These are phyloP conservation scores for Prosopocoilus inquinatus DNA, from an alignment of 2,888 invertebrate genomes.

Conservation along the genomic window DNA sequence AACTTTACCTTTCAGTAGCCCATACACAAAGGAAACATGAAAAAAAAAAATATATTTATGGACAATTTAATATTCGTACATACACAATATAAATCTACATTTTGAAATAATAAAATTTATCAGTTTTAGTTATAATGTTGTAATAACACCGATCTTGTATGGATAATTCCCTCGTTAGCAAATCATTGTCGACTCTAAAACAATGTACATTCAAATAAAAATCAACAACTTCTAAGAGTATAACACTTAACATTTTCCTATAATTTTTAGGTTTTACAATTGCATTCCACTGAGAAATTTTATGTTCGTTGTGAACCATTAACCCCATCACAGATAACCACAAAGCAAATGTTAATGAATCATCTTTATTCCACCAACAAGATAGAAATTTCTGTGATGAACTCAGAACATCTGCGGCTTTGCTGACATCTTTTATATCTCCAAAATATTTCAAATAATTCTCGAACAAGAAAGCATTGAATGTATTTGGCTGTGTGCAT, in stretches of 20 bases:
- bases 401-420: slow-evolving; percentile 67
- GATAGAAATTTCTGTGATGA: slow-evolving; percentile 66
- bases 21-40: too few species aligned
- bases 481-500: slow-evolving; percentile 63
- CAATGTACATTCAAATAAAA: slow-evolving; percentile 5
- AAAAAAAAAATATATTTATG: too few species aligned
- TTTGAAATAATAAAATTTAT: slow-evolving; percentile 30
- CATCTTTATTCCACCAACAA: slow-evolving; percentile 58
- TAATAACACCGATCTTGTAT: slow-evolving; percentile 38
- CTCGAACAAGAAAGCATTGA: slow-evolving; percentile 68
- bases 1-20: too few species aligned
- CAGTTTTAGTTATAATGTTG: slow-evolving; percentile 34
- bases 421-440: slow-evolving; percentile 60
- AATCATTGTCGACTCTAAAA: slow-evolving; percentile 17
- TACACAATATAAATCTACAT: too few species aligned
- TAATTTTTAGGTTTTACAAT: slow-evolving; percentile 56
- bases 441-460: slow-evolving; percentile 73
- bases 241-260: slow-evolving; percentile 32
- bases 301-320: slow-evolving; percentile 69
- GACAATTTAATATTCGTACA: too few species aligned
- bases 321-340: slow-evolving; percentile 66
- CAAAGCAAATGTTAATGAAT: slow-evolving; percentile 54
- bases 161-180: slow-evolving; percentile 18
- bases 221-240: not conserved
- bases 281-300: slow-evolving; percentile 72